Evolutionary conservation across 2,888 invertebrate species (phyloP), one percentile per base, ranked within the genome.

Genomic region (Artemia sinica): DNA sequence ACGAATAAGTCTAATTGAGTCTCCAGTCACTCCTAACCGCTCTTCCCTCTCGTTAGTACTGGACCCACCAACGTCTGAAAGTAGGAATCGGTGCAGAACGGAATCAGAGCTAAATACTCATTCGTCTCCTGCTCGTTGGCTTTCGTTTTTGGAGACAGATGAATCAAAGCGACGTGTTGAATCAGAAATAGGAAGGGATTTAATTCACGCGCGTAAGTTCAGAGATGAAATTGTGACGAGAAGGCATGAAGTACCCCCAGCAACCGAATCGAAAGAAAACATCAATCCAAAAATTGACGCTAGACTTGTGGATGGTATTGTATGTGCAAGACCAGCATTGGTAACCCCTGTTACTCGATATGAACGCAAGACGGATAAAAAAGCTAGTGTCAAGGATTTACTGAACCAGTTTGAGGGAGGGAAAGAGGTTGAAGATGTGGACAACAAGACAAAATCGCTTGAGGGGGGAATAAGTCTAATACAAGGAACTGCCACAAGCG

Each of bases 161-260:
- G 73, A 73, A 66, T 72, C 73, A 0, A 73, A 72, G n/a, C 74
- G 78, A 5, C 79, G 77, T 70, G 78, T 80, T 71, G 80, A 81
- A 70, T 79, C 80, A 2, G 81, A 81, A 72, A 80, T 80, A 41
- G 80, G 80, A 0, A 73, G 80, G 10, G 80, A 81, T 71, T 79
- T 80, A 52, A 76, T 80, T 0, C 74, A 79, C 9, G 81, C 81
- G 68, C 74, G 79, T 7, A 78, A 78, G 69, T 79, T 80, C 76
- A 76, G 76, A 49, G 77, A 78, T 66, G 81, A 81, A 70, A 72
- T 80, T 70, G 75, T 75, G 68, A 73, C 72, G 50, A 73, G 74
- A 14, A 72, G 74, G 65, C 71, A 71, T 12, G 74, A 73, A 70
- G 18, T 67, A 14, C 69, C 28, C 69, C 68, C 28, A 66, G 63